Conservation (phyloP, 2,888 invertebrate genomes). For the Brachyptera risi region DNA sequence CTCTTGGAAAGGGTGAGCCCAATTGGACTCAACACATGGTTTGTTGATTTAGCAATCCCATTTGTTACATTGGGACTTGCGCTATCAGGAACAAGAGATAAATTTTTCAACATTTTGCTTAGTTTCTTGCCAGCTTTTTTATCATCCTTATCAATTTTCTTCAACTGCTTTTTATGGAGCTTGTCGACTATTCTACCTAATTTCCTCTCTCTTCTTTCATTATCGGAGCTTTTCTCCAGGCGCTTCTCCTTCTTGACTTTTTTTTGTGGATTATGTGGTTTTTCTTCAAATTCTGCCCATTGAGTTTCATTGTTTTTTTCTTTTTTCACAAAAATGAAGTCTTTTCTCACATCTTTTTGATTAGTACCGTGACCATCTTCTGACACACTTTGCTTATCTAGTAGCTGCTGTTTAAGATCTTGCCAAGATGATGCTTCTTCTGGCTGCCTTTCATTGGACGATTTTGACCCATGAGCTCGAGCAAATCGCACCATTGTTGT, state of each 20-base stretch:
- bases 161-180: constrained; percentile 19
- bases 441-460: constrained; percentile 64
- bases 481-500: constrained; percentile 66
- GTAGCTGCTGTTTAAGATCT: constrained; percentile 61
- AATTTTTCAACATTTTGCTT: constrained; percentile 25
- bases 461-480: constrained; percentile 68
- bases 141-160: constrained; percentile 18
- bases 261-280: constrained; percentile 16
- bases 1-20: not conserved
- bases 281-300: constrained; percentile 43
- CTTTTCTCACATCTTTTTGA: constrained; percentile 16
- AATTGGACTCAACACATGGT: not conserved
- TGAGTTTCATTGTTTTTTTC: constrained; percentile 26
- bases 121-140: constrained; percentile 29
- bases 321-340: constrained; percentile 11
- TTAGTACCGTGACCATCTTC: not conserved
- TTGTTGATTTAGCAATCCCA: not conserved
- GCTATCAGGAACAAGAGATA: not conserved
- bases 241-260: constrained; percentile 13
- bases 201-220: constrained; percentile 32
- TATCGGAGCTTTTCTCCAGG: constrained; percentile 36
- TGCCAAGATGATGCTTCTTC: constrained; percentile 71
- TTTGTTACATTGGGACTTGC: not conserved
- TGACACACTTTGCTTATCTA: constrained; percentile 37
- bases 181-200: constrained; percentile 22